A percentile compares a stretch with the other conserved stretches of the same genome.
Evolutionary conservation across 2,888 invertebrate genomes (phyloP).

Genomic region (Oasisia sp.): DNA sequence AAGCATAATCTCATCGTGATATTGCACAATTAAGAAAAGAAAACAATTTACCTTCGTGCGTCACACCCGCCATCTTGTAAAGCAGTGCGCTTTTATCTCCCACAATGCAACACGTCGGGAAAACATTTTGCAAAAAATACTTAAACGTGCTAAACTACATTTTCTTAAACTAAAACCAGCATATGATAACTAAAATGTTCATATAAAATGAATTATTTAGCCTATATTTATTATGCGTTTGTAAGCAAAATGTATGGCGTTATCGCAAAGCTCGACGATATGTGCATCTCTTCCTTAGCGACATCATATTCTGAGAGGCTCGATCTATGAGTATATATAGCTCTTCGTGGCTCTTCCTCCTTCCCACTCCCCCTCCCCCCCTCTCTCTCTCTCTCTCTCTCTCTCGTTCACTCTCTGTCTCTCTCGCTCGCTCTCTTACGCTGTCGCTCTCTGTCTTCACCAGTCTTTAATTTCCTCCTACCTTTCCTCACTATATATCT

Average conservation of each 20-base stretch:
- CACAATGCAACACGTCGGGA: background rate
- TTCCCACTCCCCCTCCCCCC: too few species aligned
- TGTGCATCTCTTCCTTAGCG: background rate
- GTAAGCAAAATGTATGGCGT: background rate
- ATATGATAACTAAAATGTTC: background rate
- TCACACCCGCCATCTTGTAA: constrained; percentile 13
- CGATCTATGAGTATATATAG: too few species aligned
- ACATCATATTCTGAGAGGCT: background rate
- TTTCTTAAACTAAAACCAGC: background rate
- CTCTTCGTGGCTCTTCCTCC: too few species aligned
- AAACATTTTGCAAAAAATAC: background rate
- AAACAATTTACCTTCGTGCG: constrained; percentile 5
- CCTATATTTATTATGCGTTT: background rate
- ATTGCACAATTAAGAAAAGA: background rate
- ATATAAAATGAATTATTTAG: background rate
- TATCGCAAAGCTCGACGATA: background rate
- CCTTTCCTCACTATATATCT: too few species aligned
- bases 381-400: too few species aligned
- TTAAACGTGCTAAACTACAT: background rate
- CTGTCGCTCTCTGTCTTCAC: too few species aligned
- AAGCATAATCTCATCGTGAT: background rate
- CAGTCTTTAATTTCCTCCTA: too few species aligned
- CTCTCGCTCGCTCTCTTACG: too few species aligned
- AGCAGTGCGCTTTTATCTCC: background rate
- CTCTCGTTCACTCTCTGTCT: too few species aligned